Conservation (phyloP, 2,888 invertebrate species). For the Cryptocephalus moraei region DNA sequence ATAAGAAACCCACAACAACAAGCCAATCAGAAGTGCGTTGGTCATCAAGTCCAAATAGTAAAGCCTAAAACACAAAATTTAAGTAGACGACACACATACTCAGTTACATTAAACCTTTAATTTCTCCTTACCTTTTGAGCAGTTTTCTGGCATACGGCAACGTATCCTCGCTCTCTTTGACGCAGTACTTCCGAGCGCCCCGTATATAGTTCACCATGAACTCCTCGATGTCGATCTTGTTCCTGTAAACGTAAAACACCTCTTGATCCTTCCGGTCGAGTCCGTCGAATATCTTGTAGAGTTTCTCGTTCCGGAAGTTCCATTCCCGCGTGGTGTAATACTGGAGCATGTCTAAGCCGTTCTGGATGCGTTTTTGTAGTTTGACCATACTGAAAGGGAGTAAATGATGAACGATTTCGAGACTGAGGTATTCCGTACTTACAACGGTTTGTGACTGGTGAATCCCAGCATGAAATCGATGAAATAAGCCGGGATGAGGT, state of each 20-base stretch:
- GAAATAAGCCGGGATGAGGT: conserved; percentile 67
- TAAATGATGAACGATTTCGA: not conserved
- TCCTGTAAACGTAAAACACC: conserved; percentile 48
- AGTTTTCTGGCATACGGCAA: conserved; percentile 61
- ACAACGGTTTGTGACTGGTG: conserved; percentile 69
- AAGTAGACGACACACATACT: not conserved
- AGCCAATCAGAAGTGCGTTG: conserved; percentile 22
- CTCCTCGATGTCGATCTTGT: conserved; percentile 48
- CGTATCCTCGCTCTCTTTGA: conserved; percentile 72
- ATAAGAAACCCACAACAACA: conserved; percentile 24
- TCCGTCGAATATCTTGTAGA: conserved; percentile 42
- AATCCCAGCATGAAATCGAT: conserved; percentile 59
- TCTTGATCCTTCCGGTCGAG: conserved; percentile 47
- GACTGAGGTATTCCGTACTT: conserved; percentile 33
- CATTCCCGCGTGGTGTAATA: conserved; percentile 78
- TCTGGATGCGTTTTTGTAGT: conserved; percentile 50
- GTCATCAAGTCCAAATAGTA: conserved; percentile 33
- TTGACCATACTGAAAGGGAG: conserved; percentile 47
- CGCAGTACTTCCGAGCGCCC: conserved; percentile 73
- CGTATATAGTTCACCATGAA: conserved; percentile 64
- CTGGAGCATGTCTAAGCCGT: conserved; percentile 56
- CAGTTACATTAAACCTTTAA: not conserved
- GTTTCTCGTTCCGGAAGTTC: conserved; percentile 60
- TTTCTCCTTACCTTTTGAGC: conserved; percentile 42
- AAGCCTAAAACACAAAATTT: conserved; percentile 25